Evolutionary conservation across 1,140 invertebrate genomes (phyloP).

Genomic region (Octopus sinensis): DNA sequence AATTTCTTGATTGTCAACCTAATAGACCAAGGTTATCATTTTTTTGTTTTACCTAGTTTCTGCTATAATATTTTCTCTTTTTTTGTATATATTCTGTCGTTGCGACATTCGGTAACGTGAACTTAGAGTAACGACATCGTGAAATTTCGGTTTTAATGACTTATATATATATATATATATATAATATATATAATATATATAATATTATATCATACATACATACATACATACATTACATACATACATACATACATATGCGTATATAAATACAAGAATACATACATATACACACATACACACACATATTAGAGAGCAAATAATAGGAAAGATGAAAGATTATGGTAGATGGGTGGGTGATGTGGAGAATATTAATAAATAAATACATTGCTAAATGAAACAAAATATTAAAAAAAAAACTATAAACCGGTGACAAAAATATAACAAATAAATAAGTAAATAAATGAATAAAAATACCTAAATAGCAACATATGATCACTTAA

Average conservation of each 20-base stretch:
- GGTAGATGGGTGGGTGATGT: neutral
- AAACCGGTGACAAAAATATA: no score
- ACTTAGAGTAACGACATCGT: no score
- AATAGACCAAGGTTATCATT: no score
- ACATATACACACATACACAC: neutral
- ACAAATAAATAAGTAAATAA: no score
- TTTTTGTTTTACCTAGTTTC: no score
- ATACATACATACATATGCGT: neutral
- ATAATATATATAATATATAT: neutral
- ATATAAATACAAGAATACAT: neutral
- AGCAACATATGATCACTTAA: no score
- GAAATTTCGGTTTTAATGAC: no score
- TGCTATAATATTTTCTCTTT: no score
- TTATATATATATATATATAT: neutral
- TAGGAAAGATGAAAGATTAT: neutral
- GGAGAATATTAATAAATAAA: neutral
- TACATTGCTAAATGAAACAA: neutral
- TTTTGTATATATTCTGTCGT: no score
- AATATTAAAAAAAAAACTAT: neutral
- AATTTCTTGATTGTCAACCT: no score
- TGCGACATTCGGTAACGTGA: no score
- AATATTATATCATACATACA: neutral
- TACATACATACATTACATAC: neutral
- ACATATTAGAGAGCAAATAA: neutral
- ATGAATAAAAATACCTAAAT: no score